phyloP scores from a whole-genome alignment of 2,113 vertebrate genomes.

The Notarius quadriscutis region DNA sequence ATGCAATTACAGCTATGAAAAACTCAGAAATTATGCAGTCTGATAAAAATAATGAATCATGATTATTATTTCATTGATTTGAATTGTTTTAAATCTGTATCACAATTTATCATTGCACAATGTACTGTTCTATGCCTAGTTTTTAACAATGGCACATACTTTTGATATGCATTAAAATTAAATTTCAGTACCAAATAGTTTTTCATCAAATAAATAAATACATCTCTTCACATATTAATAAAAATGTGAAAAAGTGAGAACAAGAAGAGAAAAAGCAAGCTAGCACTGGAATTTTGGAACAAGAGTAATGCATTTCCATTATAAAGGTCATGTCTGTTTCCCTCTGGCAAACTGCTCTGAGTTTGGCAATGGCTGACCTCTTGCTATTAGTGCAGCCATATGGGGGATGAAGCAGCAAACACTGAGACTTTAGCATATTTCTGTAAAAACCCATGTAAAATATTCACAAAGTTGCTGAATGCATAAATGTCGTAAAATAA shows the following conservation, averaged over 20 bases:
- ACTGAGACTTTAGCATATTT: not conserved
- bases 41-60: too few species aligned
- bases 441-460: not conserved
- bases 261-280: not conserved
- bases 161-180: too few species aligned
- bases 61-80: too few species aligned
- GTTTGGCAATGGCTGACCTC: constrained; percentile 37
- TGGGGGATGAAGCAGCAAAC: not conserved
- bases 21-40: too few species aligned
- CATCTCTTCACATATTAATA: not conserved
- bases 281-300: not conserved
- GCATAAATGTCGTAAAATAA: not conserved
- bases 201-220: not conserved
- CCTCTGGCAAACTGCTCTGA: constrained; percentile 34
- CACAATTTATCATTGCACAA: too few species aligned
- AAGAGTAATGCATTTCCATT: constrained; percentile 21
- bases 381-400: constrained; percentile 35
- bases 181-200: not conserved
- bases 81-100: too few species aligned
- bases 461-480: not conserved
- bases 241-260: not conserved
- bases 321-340: constrained; percentile 41
- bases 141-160: too few species aligned
- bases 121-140: too few species aligned
- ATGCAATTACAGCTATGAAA: too few species aligned